Evolutionary conservation across 1,140 invertebrate species (phyloP).

Genomic region (Reticulitermes speratus): DNA sequence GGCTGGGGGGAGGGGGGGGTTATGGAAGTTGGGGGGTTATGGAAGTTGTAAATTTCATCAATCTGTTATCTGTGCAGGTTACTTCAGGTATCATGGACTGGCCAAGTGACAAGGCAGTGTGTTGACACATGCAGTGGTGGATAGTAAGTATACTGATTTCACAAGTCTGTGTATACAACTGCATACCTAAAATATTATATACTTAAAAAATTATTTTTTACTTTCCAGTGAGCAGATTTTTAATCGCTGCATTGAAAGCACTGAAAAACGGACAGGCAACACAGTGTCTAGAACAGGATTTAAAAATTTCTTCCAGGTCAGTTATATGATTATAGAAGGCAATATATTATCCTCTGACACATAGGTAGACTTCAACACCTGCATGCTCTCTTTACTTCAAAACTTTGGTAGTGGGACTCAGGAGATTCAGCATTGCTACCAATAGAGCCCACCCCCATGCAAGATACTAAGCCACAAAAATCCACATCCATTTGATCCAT

Average conservation of each 20-base stretch:
- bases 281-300: slow-evolving; percentile 53
- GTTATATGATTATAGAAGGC: background rate
- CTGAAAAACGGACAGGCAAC: slow-evolving; percentile 45
- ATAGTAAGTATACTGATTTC: slow-evolving; percentile 46
- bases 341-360: background rate
- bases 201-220: slow-evolving; percentile 8
- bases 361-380: too few relatives aligned
- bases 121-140: slow-evolving; percentile 49
- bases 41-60: too few relatives aligned
- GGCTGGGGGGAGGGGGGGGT: too few relatives aligned
- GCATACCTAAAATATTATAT: background rate
- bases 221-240: slow-evolving; percentile 52
- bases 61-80: slow-evolving; percentile 41
- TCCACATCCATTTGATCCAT: too few relatives aligned
- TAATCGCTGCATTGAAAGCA: slow-evolving; percentile 57
- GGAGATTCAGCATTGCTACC: too few relatives aligned
- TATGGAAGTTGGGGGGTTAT: background rate
- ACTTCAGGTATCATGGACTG: slow-evolving; percentile 42
- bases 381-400: too few relatives aligned
- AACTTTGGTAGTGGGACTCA: too few relatives aligned
- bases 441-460: too few relatives aligned
- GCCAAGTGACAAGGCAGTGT: slow-evolving; percentile 45
- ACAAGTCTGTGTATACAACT: too few relatives aligned
- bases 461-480: too few relatives aligned
- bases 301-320: slow-evolving; percentile 55